Evolutionary conservation across 2,888 invertebrate species (phyloP).

Genomic region (Coecobrya sp.): DNA sequence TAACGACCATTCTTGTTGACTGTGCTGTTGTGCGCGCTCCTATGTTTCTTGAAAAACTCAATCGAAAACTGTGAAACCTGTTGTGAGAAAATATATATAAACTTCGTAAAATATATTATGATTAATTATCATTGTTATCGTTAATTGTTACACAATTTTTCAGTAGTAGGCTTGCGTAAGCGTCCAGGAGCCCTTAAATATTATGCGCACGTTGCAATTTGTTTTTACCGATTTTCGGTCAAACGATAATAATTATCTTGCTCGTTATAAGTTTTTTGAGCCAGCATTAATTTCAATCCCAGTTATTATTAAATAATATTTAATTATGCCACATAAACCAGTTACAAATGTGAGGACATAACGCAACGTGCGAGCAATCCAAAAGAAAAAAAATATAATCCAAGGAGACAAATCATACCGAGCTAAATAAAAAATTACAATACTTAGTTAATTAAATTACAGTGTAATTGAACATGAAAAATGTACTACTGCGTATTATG

Average conservation of each 20-base stretch:
- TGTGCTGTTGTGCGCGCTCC: too few species aligned
- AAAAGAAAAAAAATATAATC: conserved; percentile 30
- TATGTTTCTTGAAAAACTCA: background rate
- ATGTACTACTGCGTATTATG: background rate
- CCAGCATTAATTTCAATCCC: background rate
- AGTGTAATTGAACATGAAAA: too few species aligned
- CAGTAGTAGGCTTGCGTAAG: too few species aligned
- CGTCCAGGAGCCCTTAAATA: too few species aligned
- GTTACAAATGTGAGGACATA: background rate
- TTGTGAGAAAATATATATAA: background rate
- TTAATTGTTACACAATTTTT: too few species aligned
- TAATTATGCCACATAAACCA: background rate
- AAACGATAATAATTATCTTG: too few species aligned
- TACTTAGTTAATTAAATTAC: background rate
- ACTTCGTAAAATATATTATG: background rate
- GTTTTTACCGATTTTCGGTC: too few species aligned
- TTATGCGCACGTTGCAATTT: too few species aligned
- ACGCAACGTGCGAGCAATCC: conserved; percentile 69
- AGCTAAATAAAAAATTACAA: conserved; percentile 6
- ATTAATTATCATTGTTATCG: too few species aligned
- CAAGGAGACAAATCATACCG: conserved; percentile 77
- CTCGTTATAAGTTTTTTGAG: too few species aligned
- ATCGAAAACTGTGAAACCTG: background rate
- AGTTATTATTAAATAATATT: background rate
- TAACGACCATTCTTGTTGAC: too few species aligned